Evolutionary conservation across 2,888 invertebrate genomes (phyloP).

Genomic region (Melipona bicolor): DNA sequence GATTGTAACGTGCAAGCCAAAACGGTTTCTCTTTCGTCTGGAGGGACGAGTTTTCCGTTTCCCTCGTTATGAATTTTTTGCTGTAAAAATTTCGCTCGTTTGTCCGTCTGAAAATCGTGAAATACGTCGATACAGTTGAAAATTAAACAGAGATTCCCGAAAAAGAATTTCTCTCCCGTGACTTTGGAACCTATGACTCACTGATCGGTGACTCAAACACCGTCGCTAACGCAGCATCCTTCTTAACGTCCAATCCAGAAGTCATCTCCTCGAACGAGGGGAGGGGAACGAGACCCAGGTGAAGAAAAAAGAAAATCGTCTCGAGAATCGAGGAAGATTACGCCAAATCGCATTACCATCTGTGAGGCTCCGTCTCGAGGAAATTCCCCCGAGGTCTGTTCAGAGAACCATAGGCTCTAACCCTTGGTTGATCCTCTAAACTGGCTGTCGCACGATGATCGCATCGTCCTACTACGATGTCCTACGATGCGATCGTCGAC

Average conservation of each 20-base stretch:
- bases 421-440: constrained; percentile 57
- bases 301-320: not conserved
- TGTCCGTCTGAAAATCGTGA: not conserved
- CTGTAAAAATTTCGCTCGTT: not conserved
- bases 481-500: constrained; percentile 35
- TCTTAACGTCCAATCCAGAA: not conserved
- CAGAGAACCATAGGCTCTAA: not conserved
- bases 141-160: no score
- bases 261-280: not conserved
- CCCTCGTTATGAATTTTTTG: constrained; percentile 6
- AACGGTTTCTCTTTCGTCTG: constrained; percentile 18
- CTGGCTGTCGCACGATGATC: constrained; percentile 27
- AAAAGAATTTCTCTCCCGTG: not conserved
- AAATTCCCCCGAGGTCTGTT: constrained; percentile 14
- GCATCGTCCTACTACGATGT: constrained; percentile 30
- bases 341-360: constrained; percentile 50
- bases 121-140: not conserved
- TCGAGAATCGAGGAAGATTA: constrained; percentile 44
- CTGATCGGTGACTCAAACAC: not conserved
- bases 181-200: not conserved
- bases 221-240: not conserved
- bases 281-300: not conserved
- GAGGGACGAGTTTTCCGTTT: constrained; percentile 5
- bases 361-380: constrained; percentile 19
- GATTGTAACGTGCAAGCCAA: constrained; percentile 12